Evolutionary conservation across 2,888 invertebrate species (phyloP), one percentile per base, ranked within the genome.

Genomic region (Limnephilus auricula): DNA sequence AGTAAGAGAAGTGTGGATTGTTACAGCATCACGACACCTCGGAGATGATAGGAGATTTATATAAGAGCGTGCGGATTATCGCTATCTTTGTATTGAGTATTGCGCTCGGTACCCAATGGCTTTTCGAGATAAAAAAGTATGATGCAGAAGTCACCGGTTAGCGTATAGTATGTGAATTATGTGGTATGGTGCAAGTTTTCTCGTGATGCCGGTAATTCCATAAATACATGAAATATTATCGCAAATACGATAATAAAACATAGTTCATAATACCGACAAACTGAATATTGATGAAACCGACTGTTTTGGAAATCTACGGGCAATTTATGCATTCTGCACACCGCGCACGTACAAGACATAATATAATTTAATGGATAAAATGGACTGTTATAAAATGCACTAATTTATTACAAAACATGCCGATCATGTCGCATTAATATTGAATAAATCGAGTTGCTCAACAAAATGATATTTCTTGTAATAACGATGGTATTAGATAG

Each of bases 11-110:
- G 45, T 85, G 37, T 37, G 45, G 30, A 82, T 82, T 78, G 78
- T 45, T 87, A 87, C 50, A 87, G 78, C 87, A 65, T 87, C 78
- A 87, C 87, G 84, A 84, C 84, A 84, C 84, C n/a, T 84, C 32
- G 30, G 13, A 84, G 40, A 37, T 84, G 34, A 40, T n/a, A 84
- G 40, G 84, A 84, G 34, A 84, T 84, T 37, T 84, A 40, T 82
- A 82, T 34, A 82, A 82, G 82, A 82, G 82, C 82, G 82, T 82
- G 82, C 82, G 82, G 50, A 32, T 32, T 31, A 82, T 82, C 82
- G 32, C 31, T 84, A 84, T 84, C 40, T 37, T 10, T 40, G 37
- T 84, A 84, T 37, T 37, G 37, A 84, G 34, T n/a, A 37, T 40
- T 84, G 84, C 40, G 15, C 13, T 82, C 6, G 10, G 80, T 80